Percentiles rank a stretch among this genome's conserved stretches.
These are phyloP conservation scores for Dallia pectoralis DNA, from an alignment of 2,797 vertebrate species.

Conservation along the genomic window DNA sequence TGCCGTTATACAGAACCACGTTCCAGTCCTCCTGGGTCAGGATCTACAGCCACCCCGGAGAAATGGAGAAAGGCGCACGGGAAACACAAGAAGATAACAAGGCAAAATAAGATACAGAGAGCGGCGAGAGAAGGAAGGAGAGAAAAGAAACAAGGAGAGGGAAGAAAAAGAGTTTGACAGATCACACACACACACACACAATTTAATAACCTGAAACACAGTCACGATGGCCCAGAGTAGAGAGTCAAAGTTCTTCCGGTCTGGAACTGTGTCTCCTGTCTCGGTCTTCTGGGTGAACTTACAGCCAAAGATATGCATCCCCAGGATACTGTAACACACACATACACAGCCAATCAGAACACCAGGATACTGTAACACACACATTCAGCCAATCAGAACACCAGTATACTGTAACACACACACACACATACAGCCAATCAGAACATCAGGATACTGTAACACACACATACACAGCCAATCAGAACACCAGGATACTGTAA, in stretches of 20 bases:
- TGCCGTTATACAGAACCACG: constrained; percentile 85
- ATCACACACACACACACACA: constrained; percentile 10
- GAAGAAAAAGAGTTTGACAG: not conserved
- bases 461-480: too few relatives aligned
- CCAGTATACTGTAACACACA: too few relatives aligned
- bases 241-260: constrained; percentile 96
- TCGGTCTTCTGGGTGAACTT: constrained; percentile 96
- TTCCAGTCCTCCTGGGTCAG: constrained; percentile 91
- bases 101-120: not conserved
- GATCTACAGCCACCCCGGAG: constrained; percentile 64
- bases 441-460: too few relatives aligned
- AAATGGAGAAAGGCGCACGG: not conserved
- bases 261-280: constrained; percentile 90
- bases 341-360: too few relatives aligned
- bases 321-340: constrained; percentile 83
- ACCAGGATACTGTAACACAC: too few relatives aligned
- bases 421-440: too few relatives aligned
- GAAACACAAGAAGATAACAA: too few relatives aligned
- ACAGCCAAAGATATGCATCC: constrained; percentile 98
- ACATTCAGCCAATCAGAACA: too few relatives aligned
- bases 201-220: constrained; percentile 85
- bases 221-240: constrained; percentile 96
- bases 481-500: too few relatives aligned
- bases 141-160: not conserved
- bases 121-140: not conserved